phyloP scores from a whole-genome alignment of 92 coral and sea anemone genomes.

The Hydrozoanthus gracilis region DNA sequence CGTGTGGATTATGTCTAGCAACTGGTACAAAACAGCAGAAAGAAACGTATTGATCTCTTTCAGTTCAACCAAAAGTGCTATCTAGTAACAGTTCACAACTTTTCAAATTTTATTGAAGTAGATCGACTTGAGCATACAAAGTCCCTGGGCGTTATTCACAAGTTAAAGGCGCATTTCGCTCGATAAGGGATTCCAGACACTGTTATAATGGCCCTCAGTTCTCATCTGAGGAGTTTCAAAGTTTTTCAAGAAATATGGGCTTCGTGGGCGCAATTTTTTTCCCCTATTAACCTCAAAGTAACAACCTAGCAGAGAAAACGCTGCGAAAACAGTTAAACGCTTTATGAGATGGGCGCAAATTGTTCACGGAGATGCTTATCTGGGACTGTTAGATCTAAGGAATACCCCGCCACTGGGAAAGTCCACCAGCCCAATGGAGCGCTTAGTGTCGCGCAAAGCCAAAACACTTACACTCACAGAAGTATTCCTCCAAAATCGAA shows the following conservation, averaged over 20 bases:
- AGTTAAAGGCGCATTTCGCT: conserved; percentile 51
- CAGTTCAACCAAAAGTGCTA: conserved; percentile 24
- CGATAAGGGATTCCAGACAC: conserved; percentile 51
- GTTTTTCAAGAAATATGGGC: conserved; percentile 30
- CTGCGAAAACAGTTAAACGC: conserved; percentile 45
- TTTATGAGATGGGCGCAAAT: conserved; percentile 40
- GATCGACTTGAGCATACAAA: conserved; percentile 42
- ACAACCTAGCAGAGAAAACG: conserved; percentile 38
- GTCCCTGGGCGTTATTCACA: conserved; percentile 51
- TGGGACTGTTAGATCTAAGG: conserved; percentile 23
- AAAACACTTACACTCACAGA: neutral
- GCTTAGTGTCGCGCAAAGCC: neutral
- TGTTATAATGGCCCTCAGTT: conserved; percentile 53
- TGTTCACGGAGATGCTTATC: conserved; percentile 30
- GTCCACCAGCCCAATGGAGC: conserved; percentile 18
- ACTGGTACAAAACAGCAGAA: conserved; percentile 41
- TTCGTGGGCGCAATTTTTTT: conserved; percentile 34
- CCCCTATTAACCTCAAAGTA: conserved; percentile 39
- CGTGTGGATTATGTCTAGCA: neutral
- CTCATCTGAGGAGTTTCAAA: conserved; percentile 45
- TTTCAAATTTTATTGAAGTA: conserved; percentile 54
- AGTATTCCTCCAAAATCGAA: neutral
- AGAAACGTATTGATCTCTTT: conserved; percentile 25
- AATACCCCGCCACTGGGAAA: conserved; percentile 18
- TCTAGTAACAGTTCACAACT: conserved; percentile 51